phyloP scores from a whole-genome alignment of 2,888 invertebrate species.

The Chrysodeixis includens region DNA sequence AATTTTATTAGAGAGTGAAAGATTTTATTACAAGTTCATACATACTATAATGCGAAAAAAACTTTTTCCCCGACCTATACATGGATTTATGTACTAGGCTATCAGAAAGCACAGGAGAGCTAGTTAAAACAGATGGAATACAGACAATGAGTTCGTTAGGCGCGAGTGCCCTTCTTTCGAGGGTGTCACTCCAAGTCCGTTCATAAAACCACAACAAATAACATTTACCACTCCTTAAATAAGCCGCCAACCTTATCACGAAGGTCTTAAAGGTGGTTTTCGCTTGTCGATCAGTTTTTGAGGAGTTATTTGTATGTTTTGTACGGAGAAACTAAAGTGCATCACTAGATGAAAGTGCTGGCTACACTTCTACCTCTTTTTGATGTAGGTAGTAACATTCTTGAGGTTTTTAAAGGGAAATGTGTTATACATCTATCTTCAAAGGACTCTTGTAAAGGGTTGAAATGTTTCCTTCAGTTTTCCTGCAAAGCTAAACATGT shows the following conservation, averaged over 20 bases:
- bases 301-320: slow-evolving; percentile 15
- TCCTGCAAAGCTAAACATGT: neutral
- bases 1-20: too few relatives aligned
- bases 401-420: slow-evolving; percentile 28
- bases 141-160: slow-evolving; percentile 86
- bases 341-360: slow-evolving; percentile 49
- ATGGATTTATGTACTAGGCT: slow-evolving; percentile 42
- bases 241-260: slow-evolving; percentile 21
- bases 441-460: neutral
- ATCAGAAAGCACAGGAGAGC: slow-evolving; percentile 39
- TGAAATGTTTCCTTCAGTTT: neutral
- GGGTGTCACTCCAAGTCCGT: slow-evolving; percentile 76
- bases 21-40: too few relatives aligned
- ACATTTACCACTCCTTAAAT: neutral
- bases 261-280: slow-evolving; percentile 22
- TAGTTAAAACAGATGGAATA: slow-evolving; percentile 56
- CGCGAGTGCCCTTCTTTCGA: slow-evolving; percentile 74
- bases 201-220: slow-evolving; percentile 48
- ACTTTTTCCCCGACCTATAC: too few relatives aligned
- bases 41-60: too few relatives aligned
- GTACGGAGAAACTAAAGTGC: slow-evolving; percentile 50
- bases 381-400: slow-evolving; percentile 38
- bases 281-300: neutral
- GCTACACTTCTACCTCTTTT: slow-evolving; percentile 20
- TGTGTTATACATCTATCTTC: neutral